Evolutionary conservation across 2,797 vertebrate species (phyloP), one percentile per base, ranked within the genome.

Genomic region (Esox lucius): DNA sequence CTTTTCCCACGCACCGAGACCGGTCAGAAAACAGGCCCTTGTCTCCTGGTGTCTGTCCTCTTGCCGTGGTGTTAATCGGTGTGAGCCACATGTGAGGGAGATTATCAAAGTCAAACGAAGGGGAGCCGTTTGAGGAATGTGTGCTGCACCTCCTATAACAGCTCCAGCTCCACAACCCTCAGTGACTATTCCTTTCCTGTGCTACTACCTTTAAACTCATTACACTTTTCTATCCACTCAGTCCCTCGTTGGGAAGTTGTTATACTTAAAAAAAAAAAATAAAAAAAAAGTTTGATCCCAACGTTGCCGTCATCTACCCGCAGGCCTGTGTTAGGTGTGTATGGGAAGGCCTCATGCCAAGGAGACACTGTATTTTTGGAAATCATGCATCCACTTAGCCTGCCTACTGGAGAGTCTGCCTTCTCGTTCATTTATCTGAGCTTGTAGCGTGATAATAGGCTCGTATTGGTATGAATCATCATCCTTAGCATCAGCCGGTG

Each of bases 41-140:
- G 74, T 89, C 88, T 91, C 87, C 79, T 77, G 75, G 79, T 84
- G 81, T 85, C 82, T 86, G 82, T 90, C 86, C 86, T 89, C 82
- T 89, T 6, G 83, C 84, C 87, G 87, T 78, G 79, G 85, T 91
- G 86, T 93, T 95, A 92, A 93, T 94, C 90, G 93, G 3, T 86
- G 83, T 89, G 86, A 94, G 91, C 88, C 90, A 72, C 92, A 89
- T 84, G 84, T 85, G 86, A 92, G 90, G 76, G 35, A 80, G 91
- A 90, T 92, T 88, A 87, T 94, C 92, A 92, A 94, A 80, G 92
- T 96, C 94, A 85, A 90, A 91, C 92, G 87, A 94, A 95, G 94
- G 93, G 88, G 91, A 92, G 76, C 80, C 77, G 83, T 91, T 6
- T 87, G 89, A 93, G 92, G 88, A 88, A 76, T 91, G 93, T 92